phyloP scores from a whole-genome alignment of 2,113 vertebrate species.

The Colius striatus region DNA sequence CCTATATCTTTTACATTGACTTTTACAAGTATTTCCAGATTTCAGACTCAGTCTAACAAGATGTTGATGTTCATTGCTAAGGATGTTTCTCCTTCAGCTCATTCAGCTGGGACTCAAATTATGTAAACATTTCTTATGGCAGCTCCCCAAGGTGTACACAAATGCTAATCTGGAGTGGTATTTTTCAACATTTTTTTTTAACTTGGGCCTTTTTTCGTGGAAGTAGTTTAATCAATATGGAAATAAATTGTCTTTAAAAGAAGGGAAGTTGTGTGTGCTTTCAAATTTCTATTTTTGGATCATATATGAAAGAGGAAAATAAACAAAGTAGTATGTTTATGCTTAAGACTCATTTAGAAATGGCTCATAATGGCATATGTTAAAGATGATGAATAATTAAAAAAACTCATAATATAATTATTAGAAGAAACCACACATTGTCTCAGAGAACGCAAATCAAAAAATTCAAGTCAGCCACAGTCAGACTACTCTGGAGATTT shows the following conservation, averaged over 20 bases:
- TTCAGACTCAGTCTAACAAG: not conserved
- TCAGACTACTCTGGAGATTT: not conserved
- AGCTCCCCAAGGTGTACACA: conserved; percentile 28
- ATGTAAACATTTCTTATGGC: not conserved
- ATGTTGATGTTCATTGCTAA: not conserved
- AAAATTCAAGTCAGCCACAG: conserved; percentile 34
- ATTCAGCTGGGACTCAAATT: not conserved
- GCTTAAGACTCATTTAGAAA: conserved; percentile 4
- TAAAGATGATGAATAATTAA: conserved; percentile 59
- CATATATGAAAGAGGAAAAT: conserved; percentile 22
- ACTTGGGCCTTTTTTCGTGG: not conserved
- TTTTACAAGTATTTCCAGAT: conserved; percentile 29
- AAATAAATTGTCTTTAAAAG: conserved; percentile 32
- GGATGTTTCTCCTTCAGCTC: conserved; percentile 21
- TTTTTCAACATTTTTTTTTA: not conserved
- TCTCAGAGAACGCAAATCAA: conserved; percentile 58
- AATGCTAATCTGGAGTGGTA: not conserved
- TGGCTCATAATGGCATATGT: not conserved
- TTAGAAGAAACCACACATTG: conserved; percentile 49
- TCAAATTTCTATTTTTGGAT: conserved; percentile 39
- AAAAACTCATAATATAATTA: conserved; percentile 50
- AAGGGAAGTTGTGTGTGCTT: not conserved
- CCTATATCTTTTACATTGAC: not conserved
- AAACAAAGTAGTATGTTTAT: conserved; percentile 23
- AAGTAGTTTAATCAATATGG: conserved; percentile 23